Evolutionary conservation across 2,113 vertebrate species (phyloP), one percentile per base, ranked within the genome.

Genomic region (Myiagra hebetior): DNA sequence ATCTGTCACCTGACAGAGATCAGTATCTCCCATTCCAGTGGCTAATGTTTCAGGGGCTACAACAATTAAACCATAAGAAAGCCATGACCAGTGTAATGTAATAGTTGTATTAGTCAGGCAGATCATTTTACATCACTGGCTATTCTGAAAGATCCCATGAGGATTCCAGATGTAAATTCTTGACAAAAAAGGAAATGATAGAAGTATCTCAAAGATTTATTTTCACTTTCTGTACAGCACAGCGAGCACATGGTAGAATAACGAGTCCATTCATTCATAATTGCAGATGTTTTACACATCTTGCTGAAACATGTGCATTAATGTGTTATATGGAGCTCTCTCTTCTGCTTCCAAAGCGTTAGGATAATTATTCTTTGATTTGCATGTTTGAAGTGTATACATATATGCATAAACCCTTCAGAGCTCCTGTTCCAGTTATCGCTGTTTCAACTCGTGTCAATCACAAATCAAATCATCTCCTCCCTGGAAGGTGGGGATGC

Each of bases 251-350:
- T 70, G 85, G 87, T 44, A 57, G 79, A 96, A 97, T 93, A 96
- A 93, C 2, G 3, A 87, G 65, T 87, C 83, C 80, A 89, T 97
- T 97, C 89, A 95, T 91, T 95, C 76, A 44, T 91, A 85, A 87
- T 39, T 94, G 93, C 97, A 97, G 93, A 96, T 96, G 95, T 93
- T 96, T 96, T 95, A 93, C 85, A 94, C 93, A 95, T 96, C 89
- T 96, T 96, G 83, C 69, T 86, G 85, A 95, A 96, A 91, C 76
- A 68, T 41, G 60, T 84, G 76, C 75, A 89, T 85, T 93, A 93
- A 59, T 63, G 44, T 67, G 53, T 86, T 89, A 41, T 74, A 53
- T 50, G 70, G n/a, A 74, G 64, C 35, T 30, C 65, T n/a, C 69
- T 90, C 55, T 85, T 77, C 92, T 88, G 56, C 44, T 91, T 96